These are phyloP conservation scores for Drosophila ohnishii DNA, from an alignment of 1,140 invertebrate genomes.

Conservation along the genomic window DNA sequence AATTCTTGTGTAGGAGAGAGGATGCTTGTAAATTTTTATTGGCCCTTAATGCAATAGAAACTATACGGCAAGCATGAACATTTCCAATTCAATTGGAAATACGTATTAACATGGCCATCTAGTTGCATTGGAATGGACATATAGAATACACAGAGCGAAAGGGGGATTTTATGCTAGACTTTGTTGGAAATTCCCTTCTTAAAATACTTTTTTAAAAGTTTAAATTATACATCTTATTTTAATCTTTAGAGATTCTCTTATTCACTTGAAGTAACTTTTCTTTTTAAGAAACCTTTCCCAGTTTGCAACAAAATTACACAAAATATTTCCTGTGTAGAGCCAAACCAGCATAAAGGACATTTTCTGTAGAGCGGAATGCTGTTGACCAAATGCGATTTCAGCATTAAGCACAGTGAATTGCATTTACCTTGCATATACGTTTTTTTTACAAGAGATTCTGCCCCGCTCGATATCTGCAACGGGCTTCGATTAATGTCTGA, in stretches of 20 bases:
- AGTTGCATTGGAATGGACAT: slow-evolving; percentile 25
- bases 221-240: too few relatives aligned
- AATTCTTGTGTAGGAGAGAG: slow-evolving; percentile 13
- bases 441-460: slow-evolving; percentile 13
- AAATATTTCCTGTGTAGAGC: neutral
- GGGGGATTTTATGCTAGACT: neutral
- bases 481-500: slow-evolving; percentile 68
- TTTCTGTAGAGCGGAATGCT: slow-evolving; percentile 12
- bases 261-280: too few relatives aligned
- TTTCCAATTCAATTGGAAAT: slow-evolving; percentile 71
- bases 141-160: neutral
- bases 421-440: slow-evolving; percentile 18
- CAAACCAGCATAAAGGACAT: slow-evolving; percentile 32
- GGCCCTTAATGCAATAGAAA: slow-evolving; percentile 68
- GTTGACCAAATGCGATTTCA: slow-evolving; percentile 40
- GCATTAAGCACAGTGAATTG: slow-evolving; percentile 45
- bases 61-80: slow-evolving; percentile 29
- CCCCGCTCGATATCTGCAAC: slow-evolving; percentile 38
- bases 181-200: neutral
- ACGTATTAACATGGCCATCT: slow-evolving; percentile 57
- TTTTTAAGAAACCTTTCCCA: too few relatives aligned
- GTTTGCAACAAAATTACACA: too few relatives aligned
- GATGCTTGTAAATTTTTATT: slow-evolving; percentile 68
- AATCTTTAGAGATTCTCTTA: neutral
- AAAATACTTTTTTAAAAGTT: too few relatives aligned